These are phyloP conservation scores for Salvelinus namaycush DNA, from an alignment of 2,113 vertebrate species.

Conservation along the genomic window DNA sequence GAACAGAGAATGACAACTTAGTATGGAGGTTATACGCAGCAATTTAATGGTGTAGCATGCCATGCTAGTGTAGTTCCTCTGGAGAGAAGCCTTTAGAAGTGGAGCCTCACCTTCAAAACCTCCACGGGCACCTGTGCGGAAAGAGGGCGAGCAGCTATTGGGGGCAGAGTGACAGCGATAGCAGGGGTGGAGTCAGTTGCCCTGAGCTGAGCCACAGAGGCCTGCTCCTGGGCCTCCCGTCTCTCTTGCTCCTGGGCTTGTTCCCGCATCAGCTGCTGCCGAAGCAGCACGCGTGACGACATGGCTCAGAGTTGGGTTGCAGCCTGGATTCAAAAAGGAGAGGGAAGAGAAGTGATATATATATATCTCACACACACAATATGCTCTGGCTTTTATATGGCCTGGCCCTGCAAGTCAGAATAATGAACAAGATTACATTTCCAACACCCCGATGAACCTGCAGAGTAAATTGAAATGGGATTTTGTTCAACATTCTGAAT, in stretches of 20 bases:
- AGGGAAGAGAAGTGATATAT: background rate
- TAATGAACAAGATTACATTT: too few species aligned
- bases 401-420: too few species aligned
- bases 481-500: too few species aligned
- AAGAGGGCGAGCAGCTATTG: constrained; percentile 70
- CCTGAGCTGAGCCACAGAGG: constrained; percentile 71
- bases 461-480: too few species aligned
- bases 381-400: too few species aligned
- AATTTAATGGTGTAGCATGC: background rate
- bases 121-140: constrained; percentile 86
- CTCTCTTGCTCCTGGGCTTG: constrained; percentile 87
- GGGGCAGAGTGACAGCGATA: constrained; percentile 76
- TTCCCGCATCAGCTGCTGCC: constrained; percentile 89
- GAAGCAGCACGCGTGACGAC: constrained; percentile 80
- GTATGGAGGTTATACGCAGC: background rate
- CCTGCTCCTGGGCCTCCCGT: constrained; percentile 79
- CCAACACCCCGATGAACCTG: too few species aligned
- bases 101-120: constrained; percentile 83
- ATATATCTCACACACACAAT: too few species aligned
- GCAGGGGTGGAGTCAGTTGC: constrained; percentile 74
- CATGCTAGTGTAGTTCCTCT: background rate
- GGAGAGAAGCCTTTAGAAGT: background rate
- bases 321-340: constrained; percentile 2
- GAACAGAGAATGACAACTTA: background rate
- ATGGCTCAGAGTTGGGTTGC: constrained; percentile 57